Evolutionary conservation across 1,140 invertebrate species (phyloP).

Genomic region (Hyposmocoma kahamanoa): DNA sequence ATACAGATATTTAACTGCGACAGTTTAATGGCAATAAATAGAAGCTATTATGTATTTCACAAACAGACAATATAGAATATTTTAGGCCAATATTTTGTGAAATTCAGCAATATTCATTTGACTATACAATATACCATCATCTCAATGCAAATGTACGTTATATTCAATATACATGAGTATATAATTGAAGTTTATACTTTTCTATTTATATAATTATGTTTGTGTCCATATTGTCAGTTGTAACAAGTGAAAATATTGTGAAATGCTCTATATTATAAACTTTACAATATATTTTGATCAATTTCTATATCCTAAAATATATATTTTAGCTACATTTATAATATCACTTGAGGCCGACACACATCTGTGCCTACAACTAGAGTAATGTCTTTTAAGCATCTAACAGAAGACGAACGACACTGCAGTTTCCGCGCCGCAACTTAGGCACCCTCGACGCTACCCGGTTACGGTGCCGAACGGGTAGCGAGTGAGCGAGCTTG

Average conservation of each 20-base stretch:
- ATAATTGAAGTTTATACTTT: conserved; percentile 32
- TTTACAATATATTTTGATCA: conserved; percentile 35
- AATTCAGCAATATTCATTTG: conserved; percentile 12
- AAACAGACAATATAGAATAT: conserved; percentile 10
- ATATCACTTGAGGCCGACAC: conserved; percentile 49
- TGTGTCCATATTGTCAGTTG: conserved; percentile 39
- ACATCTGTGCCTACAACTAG: conserved; percentile 18
- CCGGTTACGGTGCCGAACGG: too few relatives aligned
- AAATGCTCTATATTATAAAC: conserved; percentile 15
- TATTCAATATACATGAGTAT: conserved; percentile 21
- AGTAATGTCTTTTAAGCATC: conserved; percentile 45
- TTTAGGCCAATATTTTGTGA: conserved; percentile 12
- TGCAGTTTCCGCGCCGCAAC: too few relatives aligned
- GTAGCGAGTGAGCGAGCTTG: too few relatives aligned
- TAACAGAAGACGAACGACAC: too few relatives aligned
- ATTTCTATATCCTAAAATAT: conserved; percentile 25
- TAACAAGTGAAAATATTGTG: conserved; percentile 41
- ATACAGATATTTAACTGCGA: too few relatives aligned
- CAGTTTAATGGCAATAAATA: too few relatives aligned
- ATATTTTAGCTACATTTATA: conserved; percentile 41
- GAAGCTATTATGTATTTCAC: too few relatives aligned
- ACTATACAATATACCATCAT: conserved; percentile 11
- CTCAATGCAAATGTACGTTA: conserved; percentile 14
- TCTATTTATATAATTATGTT: conserved; percentile 25
- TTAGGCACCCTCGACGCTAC: too few relatives aligned